These are phyloP conservation scores for Philantomba maxwellii DNA, from an alignment of 2,113 vertebrate genomes.

Conservation along the genomic window DNA sequence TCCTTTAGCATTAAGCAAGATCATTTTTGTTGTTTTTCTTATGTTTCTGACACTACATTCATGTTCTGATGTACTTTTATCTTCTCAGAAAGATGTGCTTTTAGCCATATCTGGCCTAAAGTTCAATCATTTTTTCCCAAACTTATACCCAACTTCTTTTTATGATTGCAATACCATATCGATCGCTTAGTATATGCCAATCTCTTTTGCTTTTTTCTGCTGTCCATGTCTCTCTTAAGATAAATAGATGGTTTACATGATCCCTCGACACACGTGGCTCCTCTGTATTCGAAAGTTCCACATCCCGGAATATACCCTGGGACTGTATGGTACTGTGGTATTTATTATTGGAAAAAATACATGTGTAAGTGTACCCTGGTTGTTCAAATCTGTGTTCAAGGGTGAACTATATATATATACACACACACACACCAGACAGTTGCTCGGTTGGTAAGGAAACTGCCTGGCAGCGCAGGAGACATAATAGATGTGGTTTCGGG, in stretches of 20 bases:
- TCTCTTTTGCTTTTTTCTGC: neutral
- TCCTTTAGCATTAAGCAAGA: neutral
- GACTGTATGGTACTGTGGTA: neutral
- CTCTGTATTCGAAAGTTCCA: neutral
- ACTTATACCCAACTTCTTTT: neutral
- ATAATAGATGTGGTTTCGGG: accelerated
- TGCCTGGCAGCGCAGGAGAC: neutral
- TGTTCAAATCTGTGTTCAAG: neutral
- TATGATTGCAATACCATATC: neutral
- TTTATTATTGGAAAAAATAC: neutral
- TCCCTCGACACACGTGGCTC: neutral
- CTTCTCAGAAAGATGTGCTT: neutral
- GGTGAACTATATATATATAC: accelerated
- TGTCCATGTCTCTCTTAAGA: neutral
- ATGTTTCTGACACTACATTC: neutral
- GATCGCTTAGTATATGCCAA: too few relatives aligned
- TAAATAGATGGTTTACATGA: neutral
- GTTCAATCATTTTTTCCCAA: neutral
- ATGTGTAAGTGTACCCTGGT: neutral
- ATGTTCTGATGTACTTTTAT: neutral
- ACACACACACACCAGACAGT: neutral
- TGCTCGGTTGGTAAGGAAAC: neutral
- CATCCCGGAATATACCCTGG: neutral
- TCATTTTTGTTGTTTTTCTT: neutral
- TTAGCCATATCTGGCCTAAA: neutral